phyloP scores from a whole-genome alignment of 2,888 invertebrate genomes.

The Masnerella sp. region DNA sequence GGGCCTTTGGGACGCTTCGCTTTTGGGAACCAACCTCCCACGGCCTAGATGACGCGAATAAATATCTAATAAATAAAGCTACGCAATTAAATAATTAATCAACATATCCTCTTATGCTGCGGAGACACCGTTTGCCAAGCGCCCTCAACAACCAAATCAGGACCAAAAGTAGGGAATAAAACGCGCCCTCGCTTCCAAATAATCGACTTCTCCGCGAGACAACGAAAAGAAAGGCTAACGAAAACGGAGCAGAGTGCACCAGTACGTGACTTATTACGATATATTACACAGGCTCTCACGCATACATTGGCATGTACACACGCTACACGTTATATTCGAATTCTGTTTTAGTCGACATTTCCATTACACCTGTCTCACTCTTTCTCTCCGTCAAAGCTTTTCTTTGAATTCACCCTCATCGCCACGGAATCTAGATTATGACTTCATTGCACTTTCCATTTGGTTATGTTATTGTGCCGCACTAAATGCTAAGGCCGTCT shows the following conservation, averaged over 20 bases:
- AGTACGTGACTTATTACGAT: conserved; percentile 45
- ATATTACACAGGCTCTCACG: conserved; percentile 55
- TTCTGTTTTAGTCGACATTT: conserved; percentile 39
- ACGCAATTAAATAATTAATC: conserved; percentile 13
- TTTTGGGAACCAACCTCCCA: not conserved
- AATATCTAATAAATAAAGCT: conserved; percentile 43
- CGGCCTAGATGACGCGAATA: conserved; percentile 22
- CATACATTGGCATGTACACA: conserved; percentile 50
- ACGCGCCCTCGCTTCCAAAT: conserved; percentile 14
- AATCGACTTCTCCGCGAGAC: not conserved
- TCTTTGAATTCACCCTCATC: conserved; percentile 17
- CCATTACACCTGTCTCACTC: conserved; percentile 7
- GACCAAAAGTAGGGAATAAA: conserved; percentile 26
- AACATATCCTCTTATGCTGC: not conserved
- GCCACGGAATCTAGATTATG: conserved; percentile 57
- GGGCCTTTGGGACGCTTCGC: too few relatives aligned
- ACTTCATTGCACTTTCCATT: conserved; percentile 59
- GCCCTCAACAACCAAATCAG: conserved; percentile 24
- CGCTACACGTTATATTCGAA: conserved; percentile 42
- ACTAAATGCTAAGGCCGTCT: conserved; percentile 57
- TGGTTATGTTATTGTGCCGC: conserved; percentile 58
- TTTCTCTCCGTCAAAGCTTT: conserved; percentile 4
- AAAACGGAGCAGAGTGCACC: conserved; percentile 2
- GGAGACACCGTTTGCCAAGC: conserved; percentile 39
- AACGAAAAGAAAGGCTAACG: conserved; percentile 3